These are phyloP conservation scores for Neogobius melanostomus DNA, from an alignment of 2,113 vertebrate species.

Conservation along the genomic window DNA sequence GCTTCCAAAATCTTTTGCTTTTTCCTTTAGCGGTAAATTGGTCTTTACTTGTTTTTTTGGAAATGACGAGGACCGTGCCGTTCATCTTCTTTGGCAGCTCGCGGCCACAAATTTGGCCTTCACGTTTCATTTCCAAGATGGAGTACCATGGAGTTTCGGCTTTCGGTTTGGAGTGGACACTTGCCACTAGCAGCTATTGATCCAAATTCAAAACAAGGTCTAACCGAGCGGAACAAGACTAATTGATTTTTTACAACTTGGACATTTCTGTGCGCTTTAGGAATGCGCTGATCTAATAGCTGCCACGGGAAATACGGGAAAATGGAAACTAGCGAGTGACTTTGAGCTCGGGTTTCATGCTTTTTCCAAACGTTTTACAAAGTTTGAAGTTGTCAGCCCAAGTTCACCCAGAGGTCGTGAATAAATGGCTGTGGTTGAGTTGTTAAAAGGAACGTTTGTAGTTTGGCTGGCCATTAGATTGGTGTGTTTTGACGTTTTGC, in stretches of 20 bases:
- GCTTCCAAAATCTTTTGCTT: slow-evolving; percentile 1
- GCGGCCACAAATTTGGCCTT: slow-evolving; percentile 9
- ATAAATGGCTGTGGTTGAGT: background rate
- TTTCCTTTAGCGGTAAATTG: slow-evolving; percentile 11
- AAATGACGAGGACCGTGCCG: slow-evolving; percentile 9
- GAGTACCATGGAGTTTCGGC: background rate
- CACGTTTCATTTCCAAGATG: slow-evolving; percentile 13
- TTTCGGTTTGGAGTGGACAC: slow-evolving; percentile 4
- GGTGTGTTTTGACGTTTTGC: background rate
- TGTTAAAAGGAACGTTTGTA: slow-evolving; percentile 6
- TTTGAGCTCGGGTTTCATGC: too few species aligned
- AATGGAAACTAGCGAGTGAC: background rate
- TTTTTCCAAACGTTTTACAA: background rate
- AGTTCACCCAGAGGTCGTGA: background rate
- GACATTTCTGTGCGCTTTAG: slow-evolving; percentile 1
- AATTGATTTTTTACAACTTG: background rate
- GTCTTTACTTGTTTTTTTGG: slow-evolving; percentile 6
- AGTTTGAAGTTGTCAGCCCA: background rate
- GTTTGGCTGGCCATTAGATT: too few species aligned
- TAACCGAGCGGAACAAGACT: background rate
- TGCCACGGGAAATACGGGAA: background rate
- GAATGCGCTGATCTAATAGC: background rate
- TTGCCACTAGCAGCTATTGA: background rate
- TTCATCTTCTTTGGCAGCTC: slow-evolving; percentile 21
- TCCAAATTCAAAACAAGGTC: background rate